These are phyloP conservation scores for Rhogogaster chlorosoma DNA, from an alignment of 2,888 invertebrate species.

Conservation along the genomic window DNA sequence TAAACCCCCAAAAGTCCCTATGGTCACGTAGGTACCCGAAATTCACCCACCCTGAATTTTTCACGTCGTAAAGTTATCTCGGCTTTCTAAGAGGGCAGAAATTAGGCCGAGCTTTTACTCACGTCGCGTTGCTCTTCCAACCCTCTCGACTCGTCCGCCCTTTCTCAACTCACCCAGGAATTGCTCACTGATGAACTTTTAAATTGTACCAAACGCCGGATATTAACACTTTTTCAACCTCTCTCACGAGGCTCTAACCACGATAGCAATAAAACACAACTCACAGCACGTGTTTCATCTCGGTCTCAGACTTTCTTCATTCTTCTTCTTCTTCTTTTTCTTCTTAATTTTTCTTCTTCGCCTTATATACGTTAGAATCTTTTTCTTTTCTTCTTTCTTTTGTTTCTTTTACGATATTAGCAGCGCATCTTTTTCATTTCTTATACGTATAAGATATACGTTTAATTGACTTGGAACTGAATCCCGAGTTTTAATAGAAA, in stretches of 20 bases:
- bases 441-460: neutral
- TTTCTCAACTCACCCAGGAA: neutral
- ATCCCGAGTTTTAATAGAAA: slow-evolving; percentile 20
- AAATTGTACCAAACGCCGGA: slow-evolving; percentile 38
- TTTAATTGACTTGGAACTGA: neutral
- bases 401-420: neutral
- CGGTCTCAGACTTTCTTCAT: neutral
- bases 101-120: slow-evolving; percentile 21
- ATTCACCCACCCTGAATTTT: neutral
- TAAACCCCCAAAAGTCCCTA: neutral
- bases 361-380: neutral
- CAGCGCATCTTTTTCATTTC: neutral
- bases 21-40: too few species aligned
- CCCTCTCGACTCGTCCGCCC: neutral
- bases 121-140: neutral
- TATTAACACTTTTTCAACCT: slow-evolving; percentile 37
- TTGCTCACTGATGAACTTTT: slow-evolving; percentile 36
- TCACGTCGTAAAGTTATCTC: slow-evolving; percentile 23
- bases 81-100: neutral
- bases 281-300: slow-evolving; percentile 29
- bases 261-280: slow-evolving; percentile 28
- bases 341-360: neutral
- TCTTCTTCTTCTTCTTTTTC: slow-evolving; percentile 6
- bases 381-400: neutral
- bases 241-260: neutral